A percentile compares a stretch with the other conserved stretches of the same genome.
Evolutionary conservation across 2,888 invertebrate species (phyloP).

Genomic region (Thecocarcelia acutangulata): DNA sequence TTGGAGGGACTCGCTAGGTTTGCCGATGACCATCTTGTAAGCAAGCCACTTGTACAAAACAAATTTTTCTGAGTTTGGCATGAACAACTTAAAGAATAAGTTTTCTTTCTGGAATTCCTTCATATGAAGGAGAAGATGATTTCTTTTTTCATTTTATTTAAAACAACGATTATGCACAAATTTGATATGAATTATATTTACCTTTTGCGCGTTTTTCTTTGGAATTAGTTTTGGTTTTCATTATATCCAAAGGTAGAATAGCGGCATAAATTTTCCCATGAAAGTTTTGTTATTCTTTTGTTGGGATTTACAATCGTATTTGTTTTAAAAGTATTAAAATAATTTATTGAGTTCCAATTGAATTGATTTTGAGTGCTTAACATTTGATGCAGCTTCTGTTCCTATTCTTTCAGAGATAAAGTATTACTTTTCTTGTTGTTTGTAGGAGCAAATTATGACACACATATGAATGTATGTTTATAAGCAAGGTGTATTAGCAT

Average conservation of each 20-base stretch:
- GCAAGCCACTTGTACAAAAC: slow-evolving; percentile 20
- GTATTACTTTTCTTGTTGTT: slow-evolving; percentile 3
- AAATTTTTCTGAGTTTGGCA: slow-evolving; percentile 53
- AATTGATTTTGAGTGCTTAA: slow-evolving; percentile 57
- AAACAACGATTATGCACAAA: slow-evolving; percentile 75
- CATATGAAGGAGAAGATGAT: not conserved
- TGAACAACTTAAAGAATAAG: slow-evolving; percentile 51
- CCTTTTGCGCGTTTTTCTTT: slow-evolving; percentile 58
- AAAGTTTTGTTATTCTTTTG: slow-evolving; percentile 54
- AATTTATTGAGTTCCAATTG: slow-evolving; percentile 67
- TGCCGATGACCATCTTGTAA: no score
- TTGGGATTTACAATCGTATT: slow-evolving; percentile 47
- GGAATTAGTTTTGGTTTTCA: slow-evolving; percentile 66
- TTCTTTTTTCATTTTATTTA: not conserved
- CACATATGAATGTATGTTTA: no score
- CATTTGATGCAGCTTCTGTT: slow-evolving; percentile 19
- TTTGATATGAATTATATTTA: slow-evolving; percentile 78
- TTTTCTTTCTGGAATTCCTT: slow-evolving; percentile 24
- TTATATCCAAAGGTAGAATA: slow-evolving; percentile 48
- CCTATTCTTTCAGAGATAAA: not conserved
- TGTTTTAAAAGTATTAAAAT: slow-evolving; percentile 57
- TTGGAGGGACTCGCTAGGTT: no score
- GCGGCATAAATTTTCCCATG: slow-evolving; percentile 61
- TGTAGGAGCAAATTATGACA: slow-evolving; percentile 8
- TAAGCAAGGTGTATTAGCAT: no score